Conservation (phyloP, 2,113 vertebrate genomes). For the Dipodomys spectabilis region DNA sequence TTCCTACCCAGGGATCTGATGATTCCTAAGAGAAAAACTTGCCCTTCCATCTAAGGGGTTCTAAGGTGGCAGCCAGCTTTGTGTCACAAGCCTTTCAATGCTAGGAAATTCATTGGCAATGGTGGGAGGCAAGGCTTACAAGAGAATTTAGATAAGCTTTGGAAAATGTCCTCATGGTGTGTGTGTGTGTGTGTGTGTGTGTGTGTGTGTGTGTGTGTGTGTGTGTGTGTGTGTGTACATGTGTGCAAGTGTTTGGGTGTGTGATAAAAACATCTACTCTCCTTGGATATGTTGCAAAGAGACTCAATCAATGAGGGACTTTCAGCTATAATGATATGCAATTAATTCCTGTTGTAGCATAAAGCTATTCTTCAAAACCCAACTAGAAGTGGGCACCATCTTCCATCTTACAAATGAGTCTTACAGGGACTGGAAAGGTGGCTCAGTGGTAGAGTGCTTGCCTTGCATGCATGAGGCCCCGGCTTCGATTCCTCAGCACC, state of each 20-base stretch:
- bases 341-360: neutral
- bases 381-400: neutral
- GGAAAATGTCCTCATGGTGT: neutral
- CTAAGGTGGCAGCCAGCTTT: neutral
- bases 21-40: neutral
- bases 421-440: neutral
- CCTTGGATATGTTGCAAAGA: neutral
- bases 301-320: neutral
- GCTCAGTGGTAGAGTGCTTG: too few species aligned
- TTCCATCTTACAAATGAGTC: neutral
- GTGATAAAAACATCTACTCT: neutral
- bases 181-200: too few species aligned
- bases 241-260: neutral
- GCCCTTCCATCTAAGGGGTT: neutral
- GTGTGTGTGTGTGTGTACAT: neutral
- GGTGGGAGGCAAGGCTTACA: neutral
- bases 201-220: neutral
- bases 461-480: too few species aligned
- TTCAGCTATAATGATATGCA: neutral
- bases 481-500: too few species aligned
- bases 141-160: neutral
- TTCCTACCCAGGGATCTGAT: neutral
- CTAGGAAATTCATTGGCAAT: neutral
- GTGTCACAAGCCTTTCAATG: neutral
- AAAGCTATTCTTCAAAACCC: slow-evolving; percentile 9